Evolutionary conservation across 2,888 invertebrate species (phyloP), one percentile per base, ranked within the genome.

Genomic region (Agrochola lota): DNA sequence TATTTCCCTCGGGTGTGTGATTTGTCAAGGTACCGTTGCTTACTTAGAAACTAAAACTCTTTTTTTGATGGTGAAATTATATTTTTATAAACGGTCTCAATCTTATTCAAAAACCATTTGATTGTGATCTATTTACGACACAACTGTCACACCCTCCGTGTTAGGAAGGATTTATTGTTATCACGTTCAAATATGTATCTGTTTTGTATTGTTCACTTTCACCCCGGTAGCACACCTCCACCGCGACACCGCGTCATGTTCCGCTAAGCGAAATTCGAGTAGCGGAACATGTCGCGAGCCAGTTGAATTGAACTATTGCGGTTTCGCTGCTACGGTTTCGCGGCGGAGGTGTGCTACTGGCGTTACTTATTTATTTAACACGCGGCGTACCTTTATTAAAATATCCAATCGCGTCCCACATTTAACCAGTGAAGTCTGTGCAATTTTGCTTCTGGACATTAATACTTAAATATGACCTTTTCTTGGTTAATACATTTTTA

Each of bases 91-190:
- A 64, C 26, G 40, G 49, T 74, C 67, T 52, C 35, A 59, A 46
- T 26, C 30, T 43, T 62, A 77, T 72, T 80, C 35, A 62, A 68
- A 73, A 77, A 57, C 62, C 20, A 26, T 62, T 70, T 80, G 8
- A 57, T 64, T 63, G 57, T 76, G 71, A 74, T 78, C 60, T 67
- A 72, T 80, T 81, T 69, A 35, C 55, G 77, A 74, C 64, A 73
- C 70, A 79, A 80, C 70, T 71, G 66, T 67, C 66, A 64, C 70
- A 71, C 55, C 70, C 46, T 43, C 78, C 46, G 69, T 60, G 59
- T 64, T 76, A 59, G n/a, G 49, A 77, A 71, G 57, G 49, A 74
- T 85, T 79, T 85, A 76, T 84, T 83, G 59, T 78, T 68, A 63
- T 60, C 70, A 49, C 57, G 63, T 71, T 79, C 23, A 70, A 64